Conservation (phyloP, 2,113 vertebrate genomes). For the Nibea coibor region DNA sequence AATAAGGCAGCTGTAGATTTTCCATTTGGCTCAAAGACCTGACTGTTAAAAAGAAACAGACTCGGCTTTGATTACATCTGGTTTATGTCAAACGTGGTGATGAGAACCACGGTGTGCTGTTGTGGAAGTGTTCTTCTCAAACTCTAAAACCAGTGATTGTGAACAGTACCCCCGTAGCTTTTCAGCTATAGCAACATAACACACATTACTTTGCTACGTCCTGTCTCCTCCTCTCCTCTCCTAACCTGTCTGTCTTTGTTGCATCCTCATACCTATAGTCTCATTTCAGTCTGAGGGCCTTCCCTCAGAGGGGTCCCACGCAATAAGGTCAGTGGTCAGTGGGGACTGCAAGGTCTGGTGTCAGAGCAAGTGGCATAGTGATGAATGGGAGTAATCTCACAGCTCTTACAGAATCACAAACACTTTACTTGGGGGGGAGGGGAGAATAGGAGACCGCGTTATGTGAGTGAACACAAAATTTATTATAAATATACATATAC, state of each 20-base stretch:
- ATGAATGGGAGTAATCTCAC: constrained; percentile 72
- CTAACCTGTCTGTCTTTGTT: constrained; percentile 28
- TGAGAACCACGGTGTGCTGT: constrained; percentile 52
- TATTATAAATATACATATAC: constrained; percentile 84
- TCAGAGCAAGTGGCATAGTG: constrained; percentile 56
- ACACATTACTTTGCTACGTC: constrained; percentile 3
- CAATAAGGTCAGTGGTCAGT: constrained; percentile 62
- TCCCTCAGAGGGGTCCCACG: constrained; percentile 23
- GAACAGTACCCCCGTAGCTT: constrained; percentile 29
- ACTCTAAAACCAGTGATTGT: constrained; percentile 33
- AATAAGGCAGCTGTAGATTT: constrained; percentile 58
- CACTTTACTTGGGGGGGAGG: constrained; percentile 50
- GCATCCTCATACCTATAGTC: constrained; percentile 33
- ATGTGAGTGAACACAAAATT: constrained; percentile 72
- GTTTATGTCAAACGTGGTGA: constrained; percentile 52
- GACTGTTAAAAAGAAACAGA: constrained; percentile 61
- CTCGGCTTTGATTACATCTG: constrained; percentile 67
- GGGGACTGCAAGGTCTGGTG: constrained; percentile 45
- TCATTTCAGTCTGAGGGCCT: constrained; percentile 44
- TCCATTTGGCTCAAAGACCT: constrained; percentile 58
- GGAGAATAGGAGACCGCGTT: constrained; percentile 49
- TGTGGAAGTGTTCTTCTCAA: constrained; percentile 35
- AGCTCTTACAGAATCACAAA: constrained; percentile 69
- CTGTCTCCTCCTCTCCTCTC: neutral
- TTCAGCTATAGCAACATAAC: constrained; percentile 31